These are phyloP conservation scores for Hydropotes inermis DNA, from an alignment of 2,113 vertebrate genomes.

Conservation along the genomic window DNA sequence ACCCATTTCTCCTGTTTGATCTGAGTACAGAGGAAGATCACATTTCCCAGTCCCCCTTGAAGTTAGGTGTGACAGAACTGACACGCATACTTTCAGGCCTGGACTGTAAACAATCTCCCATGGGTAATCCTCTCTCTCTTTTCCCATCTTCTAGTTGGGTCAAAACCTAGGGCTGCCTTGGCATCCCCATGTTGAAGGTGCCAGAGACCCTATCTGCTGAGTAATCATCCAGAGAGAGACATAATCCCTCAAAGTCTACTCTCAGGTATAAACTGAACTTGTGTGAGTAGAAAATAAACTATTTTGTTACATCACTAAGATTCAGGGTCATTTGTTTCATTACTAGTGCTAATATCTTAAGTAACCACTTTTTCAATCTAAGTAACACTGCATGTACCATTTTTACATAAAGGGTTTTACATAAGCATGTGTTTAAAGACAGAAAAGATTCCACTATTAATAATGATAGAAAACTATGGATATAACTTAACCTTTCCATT, in stretches of 20 bases:
- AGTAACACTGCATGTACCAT: background rate
- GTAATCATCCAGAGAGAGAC: background rate
- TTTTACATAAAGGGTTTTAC: background rate
- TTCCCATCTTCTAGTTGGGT: background rate
- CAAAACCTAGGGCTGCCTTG: background rate
- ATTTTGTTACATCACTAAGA: background rate
- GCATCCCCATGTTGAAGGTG: background rate
- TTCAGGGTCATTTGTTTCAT: background rate
- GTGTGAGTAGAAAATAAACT: background rate
- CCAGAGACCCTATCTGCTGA: background rate
- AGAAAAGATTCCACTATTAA: background rate
- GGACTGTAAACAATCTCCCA: background rate
- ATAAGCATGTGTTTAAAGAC: slow-evolving; percentile 3
- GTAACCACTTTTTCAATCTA: background rate
- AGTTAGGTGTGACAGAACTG: background rate
- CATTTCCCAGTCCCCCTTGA: background rate
- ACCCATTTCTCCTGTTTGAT: background rate
- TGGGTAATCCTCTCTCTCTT: background rate
- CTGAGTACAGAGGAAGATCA: background rate
- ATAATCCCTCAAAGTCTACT: background rate
- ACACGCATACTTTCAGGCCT: background rate
- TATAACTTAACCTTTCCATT: background rate
- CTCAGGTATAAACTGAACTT: background rate
- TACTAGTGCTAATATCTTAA: background rate
- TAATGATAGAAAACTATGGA: background rate